Percentiles rank a stretch among this genome's conserved stretches.
Evolutionary conservation across 2,888 invertebrate genomes (phyloP).

Genomic region (Drosophila melanosoma): DNA sequence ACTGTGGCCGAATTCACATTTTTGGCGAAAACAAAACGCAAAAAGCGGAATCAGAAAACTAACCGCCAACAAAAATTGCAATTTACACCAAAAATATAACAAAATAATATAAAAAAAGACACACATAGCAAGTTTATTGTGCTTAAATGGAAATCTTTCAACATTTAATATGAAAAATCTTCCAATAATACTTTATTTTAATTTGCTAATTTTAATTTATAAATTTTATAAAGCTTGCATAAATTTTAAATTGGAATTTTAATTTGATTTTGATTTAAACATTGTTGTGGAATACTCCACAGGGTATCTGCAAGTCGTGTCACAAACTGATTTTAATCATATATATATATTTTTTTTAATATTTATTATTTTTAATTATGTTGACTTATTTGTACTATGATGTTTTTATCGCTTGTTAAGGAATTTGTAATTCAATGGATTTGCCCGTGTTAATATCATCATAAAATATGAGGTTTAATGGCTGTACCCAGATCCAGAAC

Average conservation of each 20-base stretch:
- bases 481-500: slow-evolving; percentile 19
- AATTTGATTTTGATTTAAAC: too few relatives aligned
- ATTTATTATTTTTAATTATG: slow-evolving; percentile 1
- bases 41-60: slow-evolving; percentile 7
- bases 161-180: not conserved
- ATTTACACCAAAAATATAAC: not conserved
- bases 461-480: slow-evolving; percentile 27
- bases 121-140: slow-evolving; percentile 1
- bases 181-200: not conserved
- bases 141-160: not conserved
- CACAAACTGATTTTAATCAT: not conserved
- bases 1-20: slow-evolving; percentile 48
- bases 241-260: too few relatives aligned
- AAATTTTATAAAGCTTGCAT: too few relatives aligned
- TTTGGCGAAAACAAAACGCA: slow-evolving; percentile 32
- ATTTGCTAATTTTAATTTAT: not conserved
- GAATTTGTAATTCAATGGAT: slow-evolving; percentile 2
- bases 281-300: too few relatives aligned
- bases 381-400: slow-evolving; percentile 8
- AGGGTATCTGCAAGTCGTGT: not conserved
- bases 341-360: too few relatives aligned
- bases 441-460: not conserved
- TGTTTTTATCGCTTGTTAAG: slow-evolving; percentile 12
- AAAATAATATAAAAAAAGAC: not conserved
- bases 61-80: slow-evolving; percentile 1